phyloP scores from a whole-genome alignment of 2,888 invertebrate genomes.

The Agrochola lychnidis region DNA sequence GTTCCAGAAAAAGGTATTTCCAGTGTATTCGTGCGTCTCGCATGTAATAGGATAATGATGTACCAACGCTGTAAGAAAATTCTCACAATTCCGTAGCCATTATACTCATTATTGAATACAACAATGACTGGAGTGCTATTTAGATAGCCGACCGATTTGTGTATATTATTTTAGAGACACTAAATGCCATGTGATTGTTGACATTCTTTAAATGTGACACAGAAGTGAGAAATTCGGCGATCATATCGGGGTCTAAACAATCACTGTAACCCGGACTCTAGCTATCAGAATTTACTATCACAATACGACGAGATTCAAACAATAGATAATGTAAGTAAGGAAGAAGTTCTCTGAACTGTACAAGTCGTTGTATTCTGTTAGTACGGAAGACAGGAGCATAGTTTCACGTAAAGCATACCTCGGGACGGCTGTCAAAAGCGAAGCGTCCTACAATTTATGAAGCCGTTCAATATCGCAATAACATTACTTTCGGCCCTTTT shows the following conservation, averaged over 20 bases:
- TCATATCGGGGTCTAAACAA: constrained; percentile 47
- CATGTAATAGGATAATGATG: constrained; percentile 78
- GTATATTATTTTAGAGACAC: constrained; percentile 24
- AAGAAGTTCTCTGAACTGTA: constrained; percentile 46
- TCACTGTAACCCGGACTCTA: constrained; percentile 42
- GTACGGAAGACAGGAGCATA: constrained; percentile 71
- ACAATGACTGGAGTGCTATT: constrained; percentile 42
- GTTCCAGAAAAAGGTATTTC: constrained; percentile 79
- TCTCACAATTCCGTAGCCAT: constrained; percentile 51
- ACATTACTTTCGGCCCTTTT: constrained; percentile 82
- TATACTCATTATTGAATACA: constrained; percentile 37
- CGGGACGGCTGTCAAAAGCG: constrained; percentile 75
- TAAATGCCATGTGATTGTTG: constrained; percentile 50
- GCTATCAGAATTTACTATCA: constrained; percentile 55
- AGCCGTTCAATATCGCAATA: constrained; percentile 77
- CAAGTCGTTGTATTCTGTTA: constrained; percentile 30
- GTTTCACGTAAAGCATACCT: constrained; percentile 72
- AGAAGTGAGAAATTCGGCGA: constrained; percentile 50
- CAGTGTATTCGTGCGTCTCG: constrained; percentile 77
- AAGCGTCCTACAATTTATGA: constrained; percentile 80
- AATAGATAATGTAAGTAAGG: constrained; percentile 46
- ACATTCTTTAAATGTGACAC: constrained; percentile 52
- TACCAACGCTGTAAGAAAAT: constrained; percentile 66
- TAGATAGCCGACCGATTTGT: constrained; percentile 44
- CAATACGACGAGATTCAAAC: constrained; percentile 35